Conservation (phyloP, 2,113 vertebrate species). For the Gadus macrocephalus region DNA sequence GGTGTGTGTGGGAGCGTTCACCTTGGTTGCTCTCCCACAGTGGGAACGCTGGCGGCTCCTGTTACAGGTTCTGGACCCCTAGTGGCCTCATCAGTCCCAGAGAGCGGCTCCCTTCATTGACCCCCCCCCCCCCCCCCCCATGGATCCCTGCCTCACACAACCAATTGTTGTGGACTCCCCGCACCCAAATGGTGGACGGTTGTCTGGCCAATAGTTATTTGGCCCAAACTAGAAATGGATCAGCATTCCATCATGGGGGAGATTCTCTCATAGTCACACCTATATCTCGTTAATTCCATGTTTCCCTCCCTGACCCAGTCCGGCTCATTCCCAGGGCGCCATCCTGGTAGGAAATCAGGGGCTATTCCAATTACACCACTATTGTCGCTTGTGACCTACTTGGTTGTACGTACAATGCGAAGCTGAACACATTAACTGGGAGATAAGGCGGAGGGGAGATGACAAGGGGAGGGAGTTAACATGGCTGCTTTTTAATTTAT, state of each 20-base stretch:
- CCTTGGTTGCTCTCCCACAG: no score
- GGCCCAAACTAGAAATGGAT: slow-evolving; percentile 41
- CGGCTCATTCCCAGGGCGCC: neutral
- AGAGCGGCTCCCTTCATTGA: no score
- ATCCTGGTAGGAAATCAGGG: neutral
- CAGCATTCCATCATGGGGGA: slow-evolving; percentile 30
- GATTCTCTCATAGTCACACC: slow-evolving; percentile 1
- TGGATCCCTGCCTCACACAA: no score
- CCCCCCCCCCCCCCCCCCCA: no score
- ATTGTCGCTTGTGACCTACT: slow-evolving; percentile 38
- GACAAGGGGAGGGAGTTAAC: neutral
- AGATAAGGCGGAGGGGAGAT: neutral
- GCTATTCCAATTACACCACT: neutral
- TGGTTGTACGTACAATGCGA: slow-evolving; percentile 25
- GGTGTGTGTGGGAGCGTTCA: no score
- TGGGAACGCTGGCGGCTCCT: no score
- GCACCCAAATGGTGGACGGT: no score
- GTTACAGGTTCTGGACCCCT: no score
- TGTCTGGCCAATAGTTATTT: no score
- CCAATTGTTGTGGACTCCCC: no score
- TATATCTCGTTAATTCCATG: slow-evolving; percentile 13
- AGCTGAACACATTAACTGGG: neutral
- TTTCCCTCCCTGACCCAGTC: slow-evolving; percentile 18
- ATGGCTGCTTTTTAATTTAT: neutral
- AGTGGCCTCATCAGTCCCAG: no score